Evolutionary conservation across 2,888 invertebrate species (phyloP).

Genomic region (Epistrophe grossulariae): DNA sequence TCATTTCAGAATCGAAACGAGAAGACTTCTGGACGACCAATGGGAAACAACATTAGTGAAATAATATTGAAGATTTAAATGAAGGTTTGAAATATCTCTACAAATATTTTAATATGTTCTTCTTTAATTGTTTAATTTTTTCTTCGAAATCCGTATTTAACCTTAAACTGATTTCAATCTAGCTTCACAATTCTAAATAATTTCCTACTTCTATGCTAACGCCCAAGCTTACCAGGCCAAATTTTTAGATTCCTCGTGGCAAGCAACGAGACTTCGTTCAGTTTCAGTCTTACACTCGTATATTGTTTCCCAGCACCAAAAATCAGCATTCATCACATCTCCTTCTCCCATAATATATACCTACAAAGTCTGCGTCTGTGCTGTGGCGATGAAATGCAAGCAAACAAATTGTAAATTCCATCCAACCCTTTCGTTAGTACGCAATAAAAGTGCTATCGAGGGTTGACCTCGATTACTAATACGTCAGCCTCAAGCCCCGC

Average conservation of each 20-base stretch:
- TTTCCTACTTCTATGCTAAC: neutral
- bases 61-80: no score
- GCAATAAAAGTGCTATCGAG: constrained; percentile 70
- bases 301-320: constrained; percentile 30
- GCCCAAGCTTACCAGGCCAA: neutral
- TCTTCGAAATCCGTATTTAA: no score
- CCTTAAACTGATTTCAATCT: neutral
- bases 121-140: no score
- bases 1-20: no score
- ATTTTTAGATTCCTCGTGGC: constrained; percentile 44
- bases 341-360: constrained; percentile 34
- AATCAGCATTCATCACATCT: constrained; percentile 67
- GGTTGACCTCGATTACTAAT: constrained; percentile 74
- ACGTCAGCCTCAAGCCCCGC: constrained; percentile 31
- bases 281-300: no score
- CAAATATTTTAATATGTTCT: no score
- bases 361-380: constrained; percentile 35
- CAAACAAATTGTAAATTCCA: constrained; percentile 67
- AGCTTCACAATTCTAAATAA: constrained; percentile 7
- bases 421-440: constrained; percentile 69
- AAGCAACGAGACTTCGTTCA: constrained; percentile 28
- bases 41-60: no score
- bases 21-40: no score
- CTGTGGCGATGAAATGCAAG: constrained; percentile 55
- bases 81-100: no score